Percentiles rank a stretch among this genome's conserved stretches.
Evolutionary conservation across 2,113 vertebrate species (phyloP).

Genomic region (Poecilia latipinna): DNA sequence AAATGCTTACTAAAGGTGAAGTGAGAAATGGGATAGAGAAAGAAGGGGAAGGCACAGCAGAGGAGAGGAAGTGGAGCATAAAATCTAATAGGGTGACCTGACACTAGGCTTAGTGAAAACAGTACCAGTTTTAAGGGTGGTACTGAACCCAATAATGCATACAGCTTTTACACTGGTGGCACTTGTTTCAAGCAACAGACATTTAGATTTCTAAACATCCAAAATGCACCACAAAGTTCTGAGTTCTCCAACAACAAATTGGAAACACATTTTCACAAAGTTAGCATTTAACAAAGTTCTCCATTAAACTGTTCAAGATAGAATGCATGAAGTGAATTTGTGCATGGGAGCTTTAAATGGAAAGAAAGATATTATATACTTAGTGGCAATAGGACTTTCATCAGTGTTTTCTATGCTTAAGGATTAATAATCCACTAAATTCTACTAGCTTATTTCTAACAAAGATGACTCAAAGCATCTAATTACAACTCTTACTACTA

Average conservation of each 20-base stretch:
- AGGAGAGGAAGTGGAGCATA: constrained; percentile 32
- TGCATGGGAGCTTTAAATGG: background rate
- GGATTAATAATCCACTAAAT: background rate
- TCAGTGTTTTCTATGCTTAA: constrained; percentile 1
- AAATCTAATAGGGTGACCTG: constrained; percentile 39
- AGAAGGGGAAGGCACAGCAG: background rate
- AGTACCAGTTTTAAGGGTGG: constrained; percentile 26
- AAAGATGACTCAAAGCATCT: background rate
- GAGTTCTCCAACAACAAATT: too few relatives aligned
- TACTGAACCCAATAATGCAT: constrained; percentile 35
- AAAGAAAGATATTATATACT: background rate
- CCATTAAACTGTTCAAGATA: too few relatives aligned
- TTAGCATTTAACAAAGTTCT: too few relatives aligned
- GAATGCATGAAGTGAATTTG: background rate
- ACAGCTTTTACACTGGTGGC: constrained; percentile 9
- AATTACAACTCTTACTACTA: background rate
- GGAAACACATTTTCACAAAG: too few relatives aligned
- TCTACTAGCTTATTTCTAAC: constrained; percentile 12
- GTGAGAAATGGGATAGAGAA: background rate
- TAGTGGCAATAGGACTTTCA: background rate
- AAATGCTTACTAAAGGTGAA: background rate
- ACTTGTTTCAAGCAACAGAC: constrained; percentile 12
- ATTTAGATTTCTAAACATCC: background rate
- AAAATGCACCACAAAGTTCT: background rate
- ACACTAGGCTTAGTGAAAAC: constrained; percentile 22